Evolutionary conservation across 1,140 invertebrate genomes (phyloP), one percentile per base, ranked within the genome.

Genomic region (Trichoplusia ni): DNA sequence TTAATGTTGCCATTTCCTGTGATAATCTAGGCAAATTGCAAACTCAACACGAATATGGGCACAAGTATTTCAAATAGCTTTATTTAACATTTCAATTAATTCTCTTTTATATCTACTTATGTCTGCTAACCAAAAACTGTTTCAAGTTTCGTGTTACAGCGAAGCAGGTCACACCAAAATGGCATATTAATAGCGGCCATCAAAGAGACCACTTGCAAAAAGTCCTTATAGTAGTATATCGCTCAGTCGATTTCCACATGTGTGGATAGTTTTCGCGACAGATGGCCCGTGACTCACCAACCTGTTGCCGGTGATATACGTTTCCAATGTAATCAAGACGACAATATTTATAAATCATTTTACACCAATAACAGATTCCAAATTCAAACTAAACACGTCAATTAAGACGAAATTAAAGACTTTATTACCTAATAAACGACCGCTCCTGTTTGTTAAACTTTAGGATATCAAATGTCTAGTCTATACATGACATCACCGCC

Each of bases 271-370:
- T 82, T 86, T 84, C 80, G 82, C 86, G 76, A 81, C 85, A 90
- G 81, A 86, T 90, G 86, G 85, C 73, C 66, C 44, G 54, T 89
- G 85, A 89, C 38, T 89, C 86, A 89, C 81, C 64, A 87, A 89
- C 86, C 83, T 82, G 86, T 79, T 79, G 63, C 67, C 44, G 59
- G 67, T 66, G 53, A 64, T 71, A 70, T 77, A 65, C 71, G 67
- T 77, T 82, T 79, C 78, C 71, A 78, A 71, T 75, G 73, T 77
- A 74, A 79, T 75, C 70, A 75, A 81, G 54, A 77, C 70, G 75
- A 74, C 71, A 79, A 72, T 73, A 63, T 67, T 76, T 69, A 78
- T 81, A 81, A 81, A 76, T 79, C 73, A 79, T 77, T 71, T 63
- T 51, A 51, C 58, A 61, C 64, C 66, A 69, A 60, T 73, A 67